Base-by-base conservation (phyloP, 1,140 invertebrate genomes). In the Papilio aristodemus region DNA sequence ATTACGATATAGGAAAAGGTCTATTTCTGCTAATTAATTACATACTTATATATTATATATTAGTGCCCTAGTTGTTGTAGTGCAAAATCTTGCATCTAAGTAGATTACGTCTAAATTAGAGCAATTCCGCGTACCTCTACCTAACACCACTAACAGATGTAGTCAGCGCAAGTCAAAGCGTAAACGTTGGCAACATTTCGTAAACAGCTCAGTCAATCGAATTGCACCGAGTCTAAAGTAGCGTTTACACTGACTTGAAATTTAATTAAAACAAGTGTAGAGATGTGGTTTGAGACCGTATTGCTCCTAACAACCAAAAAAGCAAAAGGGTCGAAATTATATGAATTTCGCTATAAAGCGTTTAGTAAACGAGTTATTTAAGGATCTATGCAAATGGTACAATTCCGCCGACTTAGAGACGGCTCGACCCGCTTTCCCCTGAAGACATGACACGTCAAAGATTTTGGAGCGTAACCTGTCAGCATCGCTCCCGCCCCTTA, bases 401-500 rank as follows among this genome's bases (percentile, higher is more conserved):
- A 6, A 3, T 22, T 17, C 43, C 46, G 9, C 46, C 19, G 17
- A 22, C 46, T 54, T 11, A 25, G 27, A 32, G 27, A 32, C 6
- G 27, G 22, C 19, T 54, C 46, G 46, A 54, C 46, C 46, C 11
- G 46, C 46, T 54, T 54, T 54, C 46, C 17, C 19, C 46, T 54
- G 46, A 50, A 6, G 17, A 54, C 9, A 22, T 10, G 10, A 17
- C 46, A 54, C 9, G 19, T 54, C 17, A 25, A 11, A 7, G 10
- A 19, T 22, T 32, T 3, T 6, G 27, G 6, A 2, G 27, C 46
- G 17, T 54, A 22, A 54, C 46, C 19, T 54, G 46, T 54, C 19
- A 25, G 14, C 14, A 11, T 11, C 46, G 10, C 4, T 11, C 19
- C 46, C 46, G 46, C 46, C 46, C 46, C 11, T 22, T 8, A 17